Evolutionary conservation across 2,888 invertebrate species (phyloP).

Genomic region (Serripes groenlandicus): DNA sequence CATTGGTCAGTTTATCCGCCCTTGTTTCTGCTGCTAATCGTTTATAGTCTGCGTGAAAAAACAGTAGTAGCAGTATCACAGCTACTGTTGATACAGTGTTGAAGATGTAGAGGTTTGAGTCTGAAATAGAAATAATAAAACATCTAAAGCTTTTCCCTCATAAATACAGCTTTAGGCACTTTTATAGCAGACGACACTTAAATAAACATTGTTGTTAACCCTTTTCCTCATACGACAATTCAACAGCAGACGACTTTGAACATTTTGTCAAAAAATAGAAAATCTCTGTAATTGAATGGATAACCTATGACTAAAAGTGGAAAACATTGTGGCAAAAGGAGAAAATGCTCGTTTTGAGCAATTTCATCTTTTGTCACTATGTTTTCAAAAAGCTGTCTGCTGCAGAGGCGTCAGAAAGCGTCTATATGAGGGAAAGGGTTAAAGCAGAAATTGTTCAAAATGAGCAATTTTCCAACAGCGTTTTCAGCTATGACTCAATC

Average conservation of each 20-base stretch:
- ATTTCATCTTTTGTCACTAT: neutral
- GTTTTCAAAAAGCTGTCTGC: neutral
- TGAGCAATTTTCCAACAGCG: no score
- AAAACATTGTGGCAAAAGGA: neutral
- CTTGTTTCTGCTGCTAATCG: constrained; percentile 48
- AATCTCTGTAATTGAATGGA: neutral
- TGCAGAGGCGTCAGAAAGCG: neutral
- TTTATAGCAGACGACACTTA: no score
- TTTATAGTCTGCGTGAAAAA: constrained; percentile 80
- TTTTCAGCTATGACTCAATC: no score
- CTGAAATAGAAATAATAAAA: neutral
- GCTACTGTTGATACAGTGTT: constrained; percentile 72
- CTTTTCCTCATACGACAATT: neutral
- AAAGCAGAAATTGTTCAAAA: no score
- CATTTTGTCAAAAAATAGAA: neutral
- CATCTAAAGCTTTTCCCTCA: no score
- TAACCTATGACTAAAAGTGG: neutral
- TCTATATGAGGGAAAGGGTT: neutral
- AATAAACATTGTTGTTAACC: no score
- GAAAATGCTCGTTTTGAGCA: neutral
- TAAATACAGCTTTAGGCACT: no score
- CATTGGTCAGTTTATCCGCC: neutral
- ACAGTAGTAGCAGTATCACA: constrained; percentile 71
- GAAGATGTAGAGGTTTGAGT: constrained; percentile 59
- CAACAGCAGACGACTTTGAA: neutral